phyloP scores from a whole-genome alignment of 2,113 vertebrate genomes.

The Xiphophorus hellerii region DNA sequence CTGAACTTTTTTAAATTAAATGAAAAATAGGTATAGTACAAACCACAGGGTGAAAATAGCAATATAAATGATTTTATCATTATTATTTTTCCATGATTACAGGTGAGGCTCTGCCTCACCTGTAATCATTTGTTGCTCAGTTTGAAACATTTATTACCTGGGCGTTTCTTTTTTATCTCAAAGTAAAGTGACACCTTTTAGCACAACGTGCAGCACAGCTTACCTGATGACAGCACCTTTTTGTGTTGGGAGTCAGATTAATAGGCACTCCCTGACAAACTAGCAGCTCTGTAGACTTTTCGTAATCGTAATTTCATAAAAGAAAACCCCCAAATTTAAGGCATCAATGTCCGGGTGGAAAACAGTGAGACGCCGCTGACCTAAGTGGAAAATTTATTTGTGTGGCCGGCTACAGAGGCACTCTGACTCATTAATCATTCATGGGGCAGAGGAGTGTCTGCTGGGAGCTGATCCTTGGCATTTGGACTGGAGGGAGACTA shows the following conservation, averaged over 20 bases:
- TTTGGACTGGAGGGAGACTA: conserved; percentile 46
- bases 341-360: background rate
- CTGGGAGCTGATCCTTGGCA: conserved; percentile 54
- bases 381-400: conserved; percentile 53
- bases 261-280: background rate
- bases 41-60: no score
- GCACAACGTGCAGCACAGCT: no score
- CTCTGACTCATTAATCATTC: conserved; percentile 69
- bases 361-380: conserved; percentile 24
- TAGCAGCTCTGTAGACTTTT: background rate
- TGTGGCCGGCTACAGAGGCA: conserved; percentile 45
- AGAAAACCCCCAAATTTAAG: background rate
- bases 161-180: background rate
- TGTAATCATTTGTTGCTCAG: no score
- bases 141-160: no score
- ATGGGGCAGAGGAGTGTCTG: conserved; percentile 51
- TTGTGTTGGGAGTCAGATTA: background rate
- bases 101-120: no score
- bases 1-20: no score
- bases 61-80: no score
- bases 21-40: no score
- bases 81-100: no score
- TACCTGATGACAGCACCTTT: no score
- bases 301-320: background rate
- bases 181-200: background rate